Percentiles rank a stretch among this genome's conserved stretches.
phyloP scores from a whole-genome alignment of 2,888 invertebrate genomes.

The Leucophenga maculata region DNA sequence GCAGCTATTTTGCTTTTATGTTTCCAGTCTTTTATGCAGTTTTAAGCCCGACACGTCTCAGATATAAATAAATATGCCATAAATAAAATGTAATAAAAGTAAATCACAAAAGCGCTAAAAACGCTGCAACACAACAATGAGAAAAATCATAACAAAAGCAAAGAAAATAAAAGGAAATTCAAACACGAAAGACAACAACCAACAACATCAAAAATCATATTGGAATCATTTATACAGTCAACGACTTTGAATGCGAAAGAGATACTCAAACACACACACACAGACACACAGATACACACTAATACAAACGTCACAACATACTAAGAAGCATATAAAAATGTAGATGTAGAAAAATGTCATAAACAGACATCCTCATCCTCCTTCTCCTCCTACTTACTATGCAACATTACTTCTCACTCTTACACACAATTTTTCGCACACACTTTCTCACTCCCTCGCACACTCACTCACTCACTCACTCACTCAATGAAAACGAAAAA shows the following conservation, averaged over 20 bases:
- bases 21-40: too few relatives aligned
- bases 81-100: background rate
- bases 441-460: background rate
- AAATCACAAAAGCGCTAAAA: background rate
- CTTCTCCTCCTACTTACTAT: background rate
- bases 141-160: background rate
- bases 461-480: background rate
- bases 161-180: background rate
- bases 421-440: background rate
- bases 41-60: background rate
- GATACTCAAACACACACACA: background rate
- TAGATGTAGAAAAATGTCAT: background rate
- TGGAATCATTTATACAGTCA: constrained; percentile 14
- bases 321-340: background rate
- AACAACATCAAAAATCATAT: constrained; percentile 15
- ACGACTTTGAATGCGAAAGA: constrained; percentile 13
- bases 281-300: background rate
- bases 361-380: background rate
- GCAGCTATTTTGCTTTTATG: background rate
- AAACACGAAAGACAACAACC: background rate
- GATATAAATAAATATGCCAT: background rate
- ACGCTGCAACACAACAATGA: too few relatives aligned
- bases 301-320: background rate
- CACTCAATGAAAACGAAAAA: constrained; percentile 5
- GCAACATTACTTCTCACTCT: background rate